Conservation (phyloP, 2,888 invertebrate genomes). For the Lamellibrachia satsuma region DNA sequence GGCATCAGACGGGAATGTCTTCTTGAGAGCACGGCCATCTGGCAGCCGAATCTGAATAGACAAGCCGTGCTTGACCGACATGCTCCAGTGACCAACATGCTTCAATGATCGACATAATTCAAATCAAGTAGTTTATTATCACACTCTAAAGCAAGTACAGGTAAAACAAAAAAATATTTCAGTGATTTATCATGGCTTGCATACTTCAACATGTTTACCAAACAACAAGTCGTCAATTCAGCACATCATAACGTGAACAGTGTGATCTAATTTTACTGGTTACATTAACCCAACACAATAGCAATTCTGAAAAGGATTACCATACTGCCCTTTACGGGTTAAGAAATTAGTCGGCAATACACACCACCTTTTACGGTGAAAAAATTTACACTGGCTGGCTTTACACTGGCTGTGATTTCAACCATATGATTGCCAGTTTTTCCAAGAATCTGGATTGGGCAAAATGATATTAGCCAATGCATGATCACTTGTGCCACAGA, state of each 20-base stretch:
- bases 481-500: too few species aligned
- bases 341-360: too few species aligned
- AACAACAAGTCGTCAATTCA: not conserved
- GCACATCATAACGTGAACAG: not conserved
- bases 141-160: not conserved
- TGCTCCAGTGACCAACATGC: not conserved
- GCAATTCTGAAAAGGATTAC: not conserved
- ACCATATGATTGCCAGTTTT: too few species aligned
- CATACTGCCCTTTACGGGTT: too few species aligned
- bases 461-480: too few species aligned
- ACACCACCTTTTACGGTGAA: too few species aligned
- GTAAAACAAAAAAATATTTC: not conserved
- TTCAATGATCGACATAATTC: not conserved
- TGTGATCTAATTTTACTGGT: not conserved
- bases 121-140: not conserved
- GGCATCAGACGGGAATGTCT: conserved; percentile 45
- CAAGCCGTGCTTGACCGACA: not conserved
- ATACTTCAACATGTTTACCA: not conserved
- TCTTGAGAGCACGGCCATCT: conserved; percentile 50
- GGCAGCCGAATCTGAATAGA: conserved; percentile 52
- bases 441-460: too few species aligned
- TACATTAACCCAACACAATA: not conserved
- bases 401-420: too few species aligned
- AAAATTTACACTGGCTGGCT: too few species aligned
- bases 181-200: not conserved